Evolutionary conservation across 2,113 vertebrate species (phyloP).

Genomic region (Mustela nigripes): DNA sequence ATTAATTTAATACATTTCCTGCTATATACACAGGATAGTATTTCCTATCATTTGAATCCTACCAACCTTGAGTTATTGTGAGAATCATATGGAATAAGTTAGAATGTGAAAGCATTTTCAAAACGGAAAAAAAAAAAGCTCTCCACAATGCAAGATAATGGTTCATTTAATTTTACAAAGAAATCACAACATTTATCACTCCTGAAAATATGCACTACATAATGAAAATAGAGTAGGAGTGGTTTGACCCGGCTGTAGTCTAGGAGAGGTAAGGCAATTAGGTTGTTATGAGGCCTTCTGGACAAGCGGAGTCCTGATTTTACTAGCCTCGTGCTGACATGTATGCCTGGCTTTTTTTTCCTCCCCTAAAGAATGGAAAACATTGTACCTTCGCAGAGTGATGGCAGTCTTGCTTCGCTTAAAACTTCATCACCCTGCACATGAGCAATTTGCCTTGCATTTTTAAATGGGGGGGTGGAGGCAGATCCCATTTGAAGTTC

Average conservation of each 20-base stretch:
- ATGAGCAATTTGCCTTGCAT: constrained; percentile 9
- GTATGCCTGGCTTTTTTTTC: constrained; percentile 17
- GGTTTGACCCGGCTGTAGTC: neutral
- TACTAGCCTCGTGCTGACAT: constrained; percentile 67
- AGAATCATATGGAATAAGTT: constrained; percentile 40
- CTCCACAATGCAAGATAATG: constrained; percentile 18
- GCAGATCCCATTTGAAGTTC: neutral
- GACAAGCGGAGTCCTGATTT: constrained; percentile 68
- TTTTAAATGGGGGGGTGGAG: neutral
- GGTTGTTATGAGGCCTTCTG: constrained; percentile 49
- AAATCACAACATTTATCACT: constrained; percentile 44
- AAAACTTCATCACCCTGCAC: constrained; percentile 12
- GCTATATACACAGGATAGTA: neutral
- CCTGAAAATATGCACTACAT: constrained; percentile 43
- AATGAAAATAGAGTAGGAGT: constrained; percentile 39
- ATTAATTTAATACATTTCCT: neutral
- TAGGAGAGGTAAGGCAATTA: constrained; percentile 52
- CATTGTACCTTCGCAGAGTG: constrained; percentile 53
- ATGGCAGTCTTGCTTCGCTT: constrained; percentile 65
- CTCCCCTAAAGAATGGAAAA: constrained; percentile 65
- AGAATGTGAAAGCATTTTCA: constrained; percentile 41
- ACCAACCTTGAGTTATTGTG: neutral
- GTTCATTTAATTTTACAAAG: constrained; percentile 69
- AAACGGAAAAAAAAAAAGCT: constrained; percentile 45
- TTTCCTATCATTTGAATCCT: neutral